phyloP scores from a whole-genome alignment of 2,888 invertebrate species.

The Busseola fusca region DNA sequence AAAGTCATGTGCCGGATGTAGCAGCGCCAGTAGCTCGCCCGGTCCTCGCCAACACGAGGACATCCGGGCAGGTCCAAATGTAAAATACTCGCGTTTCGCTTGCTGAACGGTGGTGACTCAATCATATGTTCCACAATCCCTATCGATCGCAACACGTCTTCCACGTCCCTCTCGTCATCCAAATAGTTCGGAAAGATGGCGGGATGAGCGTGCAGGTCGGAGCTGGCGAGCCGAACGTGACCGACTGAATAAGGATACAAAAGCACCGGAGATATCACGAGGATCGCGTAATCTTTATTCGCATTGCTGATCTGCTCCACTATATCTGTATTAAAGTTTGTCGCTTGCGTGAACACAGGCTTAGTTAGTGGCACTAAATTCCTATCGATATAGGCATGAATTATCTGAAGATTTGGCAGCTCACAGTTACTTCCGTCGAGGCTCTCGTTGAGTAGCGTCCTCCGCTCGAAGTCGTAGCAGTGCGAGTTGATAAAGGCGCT shows the following conservation, averaged over 20 bases:
- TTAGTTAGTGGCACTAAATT: constrained; percentile 55
- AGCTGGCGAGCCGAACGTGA: constrained; percentile 68
- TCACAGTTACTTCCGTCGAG: constrained; percentile 67
- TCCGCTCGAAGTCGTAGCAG: constrained; percentile 70
- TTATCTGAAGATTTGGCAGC: constrained; percentile 71
- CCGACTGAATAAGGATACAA: constrained; percentile 73
- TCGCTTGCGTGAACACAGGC: constrained; percentile 51
- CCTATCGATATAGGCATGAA: constrained; percentile 68
- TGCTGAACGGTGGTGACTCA: constrained; percentile 60
- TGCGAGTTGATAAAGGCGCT: constrained; percentile 70
- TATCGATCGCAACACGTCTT: constrained; percentile 69
- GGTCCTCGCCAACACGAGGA: constrained; percentile 50
- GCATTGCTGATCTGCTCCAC: constrained; percentile 64
- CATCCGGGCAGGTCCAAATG: constrained; percentile 68
- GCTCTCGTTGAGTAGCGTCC: constrained; percentile 61
- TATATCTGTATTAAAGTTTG: constrained; percentile 60
- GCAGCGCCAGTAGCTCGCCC: constrained; percentile 73
- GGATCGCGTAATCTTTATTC: constrained; percentile 65
- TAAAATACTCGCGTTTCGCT: constrained; percentile 65
- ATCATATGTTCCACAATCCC: constrained; percentile 68
- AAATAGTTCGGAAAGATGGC: constrained; percentile 75
- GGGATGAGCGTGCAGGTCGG: constrained; percentile 66
- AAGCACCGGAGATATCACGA: constrained; percentile 69
- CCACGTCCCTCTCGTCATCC: constrained; percentile 68
- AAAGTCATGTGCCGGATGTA: constrained; percentile 76